Base-by-base conservation (phyloP, 2,113 vertebrate species). In the Hippolais icterina region DNA sequence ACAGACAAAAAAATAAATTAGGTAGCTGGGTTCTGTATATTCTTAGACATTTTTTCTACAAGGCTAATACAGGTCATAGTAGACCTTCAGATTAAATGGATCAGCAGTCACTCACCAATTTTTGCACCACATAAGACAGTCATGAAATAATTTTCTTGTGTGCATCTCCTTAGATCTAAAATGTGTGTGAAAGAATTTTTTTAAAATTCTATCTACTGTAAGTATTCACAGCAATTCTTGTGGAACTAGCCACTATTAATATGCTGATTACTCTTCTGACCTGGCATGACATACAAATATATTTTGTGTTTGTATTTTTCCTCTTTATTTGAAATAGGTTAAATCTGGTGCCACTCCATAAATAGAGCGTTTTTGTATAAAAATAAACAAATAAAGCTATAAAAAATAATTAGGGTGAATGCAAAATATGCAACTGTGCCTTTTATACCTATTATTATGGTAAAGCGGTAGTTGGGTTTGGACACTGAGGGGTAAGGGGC, bases 351-450 rank as follows among this genome's bases (percentile, higher is more conserved):
- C 98, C 98, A 99, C 98, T 99, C 99, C 99, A 98, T 98, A 98
- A 99, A 98, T 98, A 98, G 98, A 99, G 98, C 99, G 98, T 98
- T 99, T 99, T 99, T 99, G 97, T 98, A 98, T 98, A 98, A 97
- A 97, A 98, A 97, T 92, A 97, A 93, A 95, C 49, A 86, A 93
- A 92, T 94, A 92, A 98, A 97, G 96, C 81, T 94, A 97, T 94
- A 97, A 97, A 98, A 98, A 98, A 98, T 89, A 93, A 94, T 95
- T 97, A 96, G 98, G 98, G 98, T 99, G 99, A 99, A 99, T 99
- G 99, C 99, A 98, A 99, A 98, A 99, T 99, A 99, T 99, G 99
- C 99, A 99, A 99, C 98, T 98, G 99, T 99, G 99, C 99, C 99
- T 99, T 99, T 99, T 99, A 99, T 99, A 99, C 98, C 99, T 97